These are phyloP conservation scores for Nymphalis polychloros DNA, from an alignment of 2,888 invertebrate genomes.

Conservation along the genomic window DNA sequence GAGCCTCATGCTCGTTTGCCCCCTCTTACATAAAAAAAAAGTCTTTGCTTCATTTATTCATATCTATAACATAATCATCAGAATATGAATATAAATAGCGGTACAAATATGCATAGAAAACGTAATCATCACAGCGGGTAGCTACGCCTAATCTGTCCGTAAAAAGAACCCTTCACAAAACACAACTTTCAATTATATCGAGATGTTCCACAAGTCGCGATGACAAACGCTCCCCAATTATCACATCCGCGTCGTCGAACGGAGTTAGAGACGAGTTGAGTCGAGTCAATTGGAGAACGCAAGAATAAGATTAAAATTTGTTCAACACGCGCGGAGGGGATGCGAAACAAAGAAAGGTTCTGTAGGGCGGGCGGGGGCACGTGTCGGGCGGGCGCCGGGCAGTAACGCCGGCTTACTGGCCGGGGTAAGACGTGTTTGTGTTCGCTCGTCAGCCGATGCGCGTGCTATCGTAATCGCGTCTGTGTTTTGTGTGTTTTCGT, in stretches of 20 bases:
- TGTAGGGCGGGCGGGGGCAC: constrained; percentile 70
- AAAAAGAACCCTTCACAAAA: constrained; percentile 29
- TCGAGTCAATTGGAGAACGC: constrained; percentile 64
- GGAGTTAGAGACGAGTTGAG: constrained; percentile 24
- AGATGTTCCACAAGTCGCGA: constrained; percentile 35
- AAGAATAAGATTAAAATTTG: constrained; percentile 65
- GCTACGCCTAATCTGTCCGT: constrained; percentile 14
- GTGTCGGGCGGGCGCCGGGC: constrained; percentile 56
- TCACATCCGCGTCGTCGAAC: constrained; percentile 37
- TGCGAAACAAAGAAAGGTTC: constrained; percentile 78
- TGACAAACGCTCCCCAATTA: constrained; percentile 43
- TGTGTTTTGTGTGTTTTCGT: constrained; percentile 51
- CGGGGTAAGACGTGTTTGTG: constrained; percentile 48
- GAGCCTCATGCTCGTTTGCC: too few species aligned
- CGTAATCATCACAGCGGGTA: constrained; percentile 29
- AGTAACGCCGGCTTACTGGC: constrained; percentile 68
- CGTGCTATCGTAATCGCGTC: constrained; percentile 43
- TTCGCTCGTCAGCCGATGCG: constrained; percentile 34
- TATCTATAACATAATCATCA: constrained; percentile 23
- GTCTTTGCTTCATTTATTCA: too few species aligned
- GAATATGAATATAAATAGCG: constrained; percentile 26
- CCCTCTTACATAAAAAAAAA: too few species aligned
- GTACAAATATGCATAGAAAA: constrained; percentile 33
- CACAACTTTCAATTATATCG: constrained; percentile 39
- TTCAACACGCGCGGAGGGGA: constrained; percentile 61